Evolutionary conservation across 2,888 invertebrate genomes (phyloP).

Genomic region (Machimus atricapillus): DNA sequence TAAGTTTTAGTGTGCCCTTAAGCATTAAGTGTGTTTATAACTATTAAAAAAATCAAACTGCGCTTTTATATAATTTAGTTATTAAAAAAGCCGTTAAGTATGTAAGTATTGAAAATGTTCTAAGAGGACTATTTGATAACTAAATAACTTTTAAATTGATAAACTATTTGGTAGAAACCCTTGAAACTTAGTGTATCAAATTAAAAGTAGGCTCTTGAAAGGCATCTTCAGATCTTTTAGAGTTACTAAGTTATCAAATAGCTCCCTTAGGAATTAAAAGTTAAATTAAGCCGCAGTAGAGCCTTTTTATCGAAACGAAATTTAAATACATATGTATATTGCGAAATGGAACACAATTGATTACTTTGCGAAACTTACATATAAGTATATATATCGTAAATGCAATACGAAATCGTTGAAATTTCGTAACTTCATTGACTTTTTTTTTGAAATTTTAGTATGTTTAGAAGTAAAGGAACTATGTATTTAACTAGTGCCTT

Average conservation of each 20-base stretch:
- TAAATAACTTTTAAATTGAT: background rate
- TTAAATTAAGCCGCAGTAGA: background rate
- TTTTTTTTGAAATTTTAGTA: background rate
- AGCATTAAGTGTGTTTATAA: background rate
- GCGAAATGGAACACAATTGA: background rate
- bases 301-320: background rate
- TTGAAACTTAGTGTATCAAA: background rate
- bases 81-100: background rate
- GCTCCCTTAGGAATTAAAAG: too few species aligned
- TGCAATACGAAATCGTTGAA: too few species aligned
- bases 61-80: background rate
- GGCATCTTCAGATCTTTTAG: background rate
- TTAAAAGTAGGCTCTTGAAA: background rate
- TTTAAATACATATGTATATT: background rate
- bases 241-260: background rate
- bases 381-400: too few species aligned
- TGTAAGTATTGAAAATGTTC: background rate
- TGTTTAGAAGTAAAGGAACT: background rate
- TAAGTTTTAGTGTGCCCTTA: background rate
- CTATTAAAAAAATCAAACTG: background rate
- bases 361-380: too few species aligned
- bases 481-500: background rate
- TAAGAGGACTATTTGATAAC: background rate
- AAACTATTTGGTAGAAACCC: background rate
- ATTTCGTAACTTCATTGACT: background rate